Percentiles rank a stretch among this genome's conserved stretches.
Conservation (phyloP, 2,888 invertebrate species). For the Panorpa germanica region DNA sequence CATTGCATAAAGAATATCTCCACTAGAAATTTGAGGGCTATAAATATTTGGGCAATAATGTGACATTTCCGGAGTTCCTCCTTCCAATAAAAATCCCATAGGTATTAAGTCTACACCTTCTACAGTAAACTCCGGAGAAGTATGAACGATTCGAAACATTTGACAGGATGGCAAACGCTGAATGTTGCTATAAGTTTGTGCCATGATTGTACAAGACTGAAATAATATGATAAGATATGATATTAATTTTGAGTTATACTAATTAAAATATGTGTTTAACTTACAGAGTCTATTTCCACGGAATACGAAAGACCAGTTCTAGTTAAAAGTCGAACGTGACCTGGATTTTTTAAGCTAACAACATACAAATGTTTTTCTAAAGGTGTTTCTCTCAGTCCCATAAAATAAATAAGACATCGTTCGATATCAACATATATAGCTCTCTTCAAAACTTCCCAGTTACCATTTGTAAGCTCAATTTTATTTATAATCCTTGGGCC, state of each 20-base stretch:
- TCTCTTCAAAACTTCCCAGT: conserved; percentile 82
- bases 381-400: conserved; percentile 76
- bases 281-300: conserved; percentile 60
- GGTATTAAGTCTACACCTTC: conserved; percentile 47
- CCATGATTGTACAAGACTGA: conserved; percentile 38
- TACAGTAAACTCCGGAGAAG: conserved; percentile 38
- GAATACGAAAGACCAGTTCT: conserved; percentile 70
- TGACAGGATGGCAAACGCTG: conserved; percentile 61
- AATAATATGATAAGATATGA: conserved; percentile 1
- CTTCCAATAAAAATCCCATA: conserved; percentile 51
- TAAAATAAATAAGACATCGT: conserved; percentile 72
- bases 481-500: conserved; percentile 47
- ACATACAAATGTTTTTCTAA: conserved; percentile 86
- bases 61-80: conserved; percentile 32
- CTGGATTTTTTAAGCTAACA: conserved; percentile 50
- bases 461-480: conserved; percentile 54
- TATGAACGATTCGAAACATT: conserved; percentile 49
- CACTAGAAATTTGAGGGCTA: conserved; percentile 45
- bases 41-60: conserved; percentile 54
- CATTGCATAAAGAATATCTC: conserved; percentile 65
- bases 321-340: conserved; percentile 57
- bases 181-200: conserved; percentile 70
- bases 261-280: conserved; percentile 10
- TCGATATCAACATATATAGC: conserved; percentile 75
- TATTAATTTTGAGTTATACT: conserved; percentile 4